Evolutionary conservation across 2,888 invertebrate genomes (phyloP).

Genomic region (Melangyna quadrimaculata): DNA sequence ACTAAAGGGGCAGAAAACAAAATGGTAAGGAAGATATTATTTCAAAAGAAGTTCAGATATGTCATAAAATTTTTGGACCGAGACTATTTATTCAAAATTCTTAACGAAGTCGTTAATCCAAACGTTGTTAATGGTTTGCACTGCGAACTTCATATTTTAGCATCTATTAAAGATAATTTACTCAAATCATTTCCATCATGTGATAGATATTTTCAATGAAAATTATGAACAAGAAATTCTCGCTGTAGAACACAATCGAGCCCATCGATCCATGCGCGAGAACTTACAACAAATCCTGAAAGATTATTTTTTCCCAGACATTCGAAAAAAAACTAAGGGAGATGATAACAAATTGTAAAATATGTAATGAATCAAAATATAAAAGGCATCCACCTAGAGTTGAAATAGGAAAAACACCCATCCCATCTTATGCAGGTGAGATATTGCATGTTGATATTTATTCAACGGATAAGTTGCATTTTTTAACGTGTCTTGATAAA

Average conservation of each 20-base stretch:
- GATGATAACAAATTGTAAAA: conserved; percentile 8
- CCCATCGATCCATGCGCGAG: too few species aligned
- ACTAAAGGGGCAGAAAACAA: too few species aligned
- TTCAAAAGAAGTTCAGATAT: conserved; percentile 34
- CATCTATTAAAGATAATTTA: conserved; percentile 40
- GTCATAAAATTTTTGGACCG: conserved; percentile 16
- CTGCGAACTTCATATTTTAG: conserved; percentile 49
- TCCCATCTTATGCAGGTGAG: conserved; percentile 12
- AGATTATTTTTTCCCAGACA: too few species aligned
- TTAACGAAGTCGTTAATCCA: conserved; percentile 10
- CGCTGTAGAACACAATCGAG: conserved; percentile 37
- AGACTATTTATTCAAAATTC: neutral
- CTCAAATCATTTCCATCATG: conserved; percentile 30
- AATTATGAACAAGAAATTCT: conserved; percentile 42
- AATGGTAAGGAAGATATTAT: conserved; percentile 52
- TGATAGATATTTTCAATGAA: conserved; percentile 38
- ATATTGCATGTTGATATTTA: conserved; percentile 24
- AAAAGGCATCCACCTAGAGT: neutral
- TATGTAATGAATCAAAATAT: neutral
- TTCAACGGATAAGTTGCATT: conserved; percentile 6
- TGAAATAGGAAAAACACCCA: neutral
- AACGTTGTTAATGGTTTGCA: conserved; percentile 38
- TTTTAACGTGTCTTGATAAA: neutral
- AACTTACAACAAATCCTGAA: too few species aligned
- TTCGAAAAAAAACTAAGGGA: conserved; percentile 17